Evolutionary conservation across 2,888 invertebrate genomes (phyloP), one percentile per base, ranked within the genome.

Genomic region (Andrena fulva): DNA sequence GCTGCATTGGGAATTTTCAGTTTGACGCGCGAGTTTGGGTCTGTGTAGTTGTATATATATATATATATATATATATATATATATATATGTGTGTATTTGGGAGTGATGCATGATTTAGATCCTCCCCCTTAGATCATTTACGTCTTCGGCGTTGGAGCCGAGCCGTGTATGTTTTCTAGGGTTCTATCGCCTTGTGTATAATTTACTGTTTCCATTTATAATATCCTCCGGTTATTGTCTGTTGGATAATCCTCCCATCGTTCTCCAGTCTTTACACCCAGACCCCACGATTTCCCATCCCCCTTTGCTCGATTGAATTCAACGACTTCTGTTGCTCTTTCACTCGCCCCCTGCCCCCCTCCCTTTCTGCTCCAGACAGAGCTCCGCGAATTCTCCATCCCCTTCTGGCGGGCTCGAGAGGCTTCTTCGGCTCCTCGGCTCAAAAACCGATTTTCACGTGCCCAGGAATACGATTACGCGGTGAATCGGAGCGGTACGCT

Each of bases 371-470:
- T 8, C 52, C 10, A 1, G 12, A n/a, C 20, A n/a, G 16, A 54
- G 42, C 68, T 29, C 33, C 54, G 12, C 50, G 20, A 42, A 52
- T 7, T 16, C 33, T 29, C 24, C 24, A 20, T 42, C 20, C 27
- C 35, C 48, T 8, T 4, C 16, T 3, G 5, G 6, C 3, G 35
- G 62, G 67, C 56, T 42, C 7, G 64, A 48, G 12, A 72, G 71
- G 66, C 54, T 68, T 64, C 52, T 63, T 74, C 12, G 80, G 50
- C 56, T 74, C 31, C 52, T 50, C 60, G 82, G 73, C 67, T 76
- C n/a, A 6, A 35, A 77, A 73, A 76, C 76, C 76, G 84, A 79
- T 79, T 85, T 80, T 80, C 79, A 8, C 52, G 67, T 33, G 56
- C 20, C 56, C 63, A 54, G 67, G 74, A 74, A 71, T 62, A 74